phyloP scores from a whole-genome alignment of 2,797 vertebrate species.

The Chelidonichthys spinosus region DNA sequence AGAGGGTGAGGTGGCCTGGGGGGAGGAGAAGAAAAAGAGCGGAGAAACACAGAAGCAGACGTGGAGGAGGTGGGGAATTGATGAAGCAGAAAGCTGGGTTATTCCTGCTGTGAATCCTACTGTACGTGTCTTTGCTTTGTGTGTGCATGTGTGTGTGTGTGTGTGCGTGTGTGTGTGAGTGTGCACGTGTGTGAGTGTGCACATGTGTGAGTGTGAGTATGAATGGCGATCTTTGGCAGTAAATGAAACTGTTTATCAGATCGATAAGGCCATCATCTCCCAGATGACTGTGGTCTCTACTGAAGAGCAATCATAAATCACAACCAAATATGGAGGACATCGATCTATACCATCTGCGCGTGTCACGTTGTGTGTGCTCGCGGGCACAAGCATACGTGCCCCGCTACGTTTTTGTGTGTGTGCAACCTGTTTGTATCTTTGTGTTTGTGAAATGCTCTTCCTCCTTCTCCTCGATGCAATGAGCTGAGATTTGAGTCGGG shows the following conservation, averaged over 20 bases:
- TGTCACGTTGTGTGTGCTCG: conserved; percentile 12
- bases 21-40: conserved; percentile 73
- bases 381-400: neutral
- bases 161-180: conserved; percentile 18
- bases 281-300: conserved; percentile 89
- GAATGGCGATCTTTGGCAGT: conserved; percentile 83
- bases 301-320: conserved; percentile 90
- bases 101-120: conserved; percentile 80
- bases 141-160: conserved; percentile 22
- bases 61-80: conserved; percentile 80
- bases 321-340: conserved; percentile 77
- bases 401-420: neutral
- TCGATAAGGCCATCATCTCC: conserved; percentile 91
- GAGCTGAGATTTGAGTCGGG: conserved; percentile 45
- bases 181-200: conserved; percentile 15
- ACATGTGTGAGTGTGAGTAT: conserved; percentile 44
- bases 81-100: conserved; percentile 84
- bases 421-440: conserved; percentile 29
- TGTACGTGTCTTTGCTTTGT: conserved; percentile 57
- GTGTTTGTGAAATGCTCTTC: conserved; percentile 28
- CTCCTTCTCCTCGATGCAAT: conserved; percentile 10
- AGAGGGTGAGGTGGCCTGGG: conserved; percentile 78
- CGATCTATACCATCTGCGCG: conserved; percentile 64
- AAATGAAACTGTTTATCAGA: conserved; percentile 90
- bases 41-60: conserved; percentile 77